Evolutionary conservation across 92 coral and sea anemone genomes (phyloP).

Genomic region (Micromussa lordhowensis): DNA sequence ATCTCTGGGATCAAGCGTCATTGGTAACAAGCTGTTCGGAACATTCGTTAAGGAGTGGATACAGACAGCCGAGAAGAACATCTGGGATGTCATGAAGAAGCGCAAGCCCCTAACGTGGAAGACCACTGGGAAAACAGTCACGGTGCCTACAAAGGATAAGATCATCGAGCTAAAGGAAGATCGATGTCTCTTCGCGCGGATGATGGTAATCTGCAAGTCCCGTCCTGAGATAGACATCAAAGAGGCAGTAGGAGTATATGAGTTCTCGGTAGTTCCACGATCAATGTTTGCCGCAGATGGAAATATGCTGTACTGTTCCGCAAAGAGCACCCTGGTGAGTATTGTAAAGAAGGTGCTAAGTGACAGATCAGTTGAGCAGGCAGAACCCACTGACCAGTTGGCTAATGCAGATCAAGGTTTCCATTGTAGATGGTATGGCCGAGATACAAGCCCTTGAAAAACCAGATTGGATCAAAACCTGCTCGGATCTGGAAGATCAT

Average conservation of each 20-base stretch:
- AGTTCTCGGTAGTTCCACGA: constrained; percentile 34
- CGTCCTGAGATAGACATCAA: constrained; percentile 47
- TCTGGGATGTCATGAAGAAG: constrained; percentile 32
- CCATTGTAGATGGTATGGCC: constrained; percentile 55
- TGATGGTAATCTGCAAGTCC: constrained; percentile 44
- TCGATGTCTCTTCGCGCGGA: constrained; percentile 46
- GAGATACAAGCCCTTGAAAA: constrained; percentile 59
- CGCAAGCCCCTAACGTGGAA: constrained; percentile 40
- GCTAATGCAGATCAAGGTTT: constrained; percentile 39
- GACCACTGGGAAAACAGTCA: not conserved
- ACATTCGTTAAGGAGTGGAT: constrained; percentile 19
- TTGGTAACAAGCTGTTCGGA: constrained; percentile 14
- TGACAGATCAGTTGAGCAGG: constrained; percentile 50
- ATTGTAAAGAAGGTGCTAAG: constrained; percentile 40
- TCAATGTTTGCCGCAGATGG: constrained; percentile 56
- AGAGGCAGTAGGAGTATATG: constrained; percentile 34
- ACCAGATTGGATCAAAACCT: constrained; percentile 55
- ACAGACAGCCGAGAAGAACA: not conserved
- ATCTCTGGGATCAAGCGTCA: constrained; percentile 42
- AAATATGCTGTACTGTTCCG: constrained; percentile 35
- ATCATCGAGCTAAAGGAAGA: constrained; percentile 60
- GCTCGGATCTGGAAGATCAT: constrained; percentile 26
- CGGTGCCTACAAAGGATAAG: constrained; percentile 37
- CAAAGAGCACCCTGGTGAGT: constrained; percentile 41
- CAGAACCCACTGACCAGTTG: constrained; percentile 50